phyloP scores from a whole-genome alignment of 1,140 invertebrate species.

The Hycleus phaleratus region DNA sequence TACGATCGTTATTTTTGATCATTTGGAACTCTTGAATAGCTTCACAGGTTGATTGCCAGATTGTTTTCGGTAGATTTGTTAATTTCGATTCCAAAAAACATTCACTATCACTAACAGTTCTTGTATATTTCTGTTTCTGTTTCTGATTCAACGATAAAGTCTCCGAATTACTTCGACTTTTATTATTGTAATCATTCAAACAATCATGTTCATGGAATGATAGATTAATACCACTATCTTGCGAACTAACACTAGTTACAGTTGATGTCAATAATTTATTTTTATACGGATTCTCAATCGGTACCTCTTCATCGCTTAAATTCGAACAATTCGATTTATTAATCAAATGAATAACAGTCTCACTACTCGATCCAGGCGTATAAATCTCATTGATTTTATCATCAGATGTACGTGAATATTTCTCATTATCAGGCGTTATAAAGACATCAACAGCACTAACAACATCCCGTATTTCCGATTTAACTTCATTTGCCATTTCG shows the following conservation, averaged over 20 bases:
- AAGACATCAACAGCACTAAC: slow-evolving; percentile 65
- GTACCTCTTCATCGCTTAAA: slow-evolving; percentile 26
- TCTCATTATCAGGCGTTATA: slow-evolving; percentile 48
- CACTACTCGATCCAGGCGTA: slow-evolving; percentile 32
- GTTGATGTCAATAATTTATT: slow-evolving; percentile 30
- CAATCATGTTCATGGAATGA: slow-evolving; percentile 60
- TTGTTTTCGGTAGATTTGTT: slow-evolving; percentile 69
- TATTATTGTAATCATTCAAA: slow-evolving; percentile 18
- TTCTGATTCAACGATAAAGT: slow-evolving; percentile 23
- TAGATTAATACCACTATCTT: slow-evolving; percentile 69
- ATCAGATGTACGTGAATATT: slow-evolving; percentile 18
- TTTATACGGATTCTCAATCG: slow-evolving; percentile 20
- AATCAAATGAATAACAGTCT: slow-evolving; percentile 33
- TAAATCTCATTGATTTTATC: slow-evolving; percentile 17
- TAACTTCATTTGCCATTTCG: slow-evolving; percentile 71
- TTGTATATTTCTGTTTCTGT: slow-evolving; percentile 26
- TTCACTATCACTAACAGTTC: slow-evolving; percentile 12
- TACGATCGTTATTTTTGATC: slow-evolving; percentile 73
- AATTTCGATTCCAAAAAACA: slow-evolving; percentile 41
- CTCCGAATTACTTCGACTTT: slow-evolving; percentile 33
- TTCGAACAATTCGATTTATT: slow-evolving; percentile 26
- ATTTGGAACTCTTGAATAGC: slow-evolving; percentile 78
- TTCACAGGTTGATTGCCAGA: slow-evolving; percentile 75
- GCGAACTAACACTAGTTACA: slow-evolving; percentile 52
- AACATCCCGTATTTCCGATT: slow-evolving; percentile 64